Base-by-base conservation (phyloP, 2,113 vertebrate genomes). In the Channa maculata region DNA sequence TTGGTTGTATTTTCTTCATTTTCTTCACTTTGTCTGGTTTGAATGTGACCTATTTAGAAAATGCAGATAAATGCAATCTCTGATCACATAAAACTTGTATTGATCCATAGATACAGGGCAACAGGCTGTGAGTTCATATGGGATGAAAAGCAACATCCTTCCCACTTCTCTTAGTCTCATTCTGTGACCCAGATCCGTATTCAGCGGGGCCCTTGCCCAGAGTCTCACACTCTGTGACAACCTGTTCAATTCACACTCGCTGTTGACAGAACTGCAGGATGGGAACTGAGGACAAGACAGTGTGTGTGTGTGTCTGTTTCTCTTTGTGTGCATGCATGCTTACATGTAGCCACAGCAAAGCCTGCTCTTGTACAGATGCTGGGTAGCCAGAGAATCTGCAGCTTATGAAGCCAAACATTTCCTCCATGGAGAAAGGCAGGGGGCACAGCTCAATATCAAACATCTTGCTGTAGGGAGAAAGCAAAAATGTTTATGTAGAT, bases 331-430 rank as follows among this genome's bases (percentile, higher is more conserved):
- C 44, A 51, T 65, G 39, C 54, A 74, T 52, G 44, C 96, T 97
- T 92, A 99, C 98, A 86, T 99, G 98, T 65, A 99, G 95, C 98
- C 98, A 99, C 46, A 99, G 95, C 81, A 99, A 91, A 2, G 98
- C 98, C 90, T 99, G 98, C 82, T 99, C 98, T 83, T 99, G 98
- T 69, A 98, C 97, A 37, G 98, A 98, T 4, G 98, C 97, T 8
- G 98, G 96, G 80, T 98, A 98, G 46, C 98, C 98, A 8, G 97
- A 97, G 92, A 99, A 99, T 70, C 98, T 94, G 90, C 98, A 99
- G 79, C 98, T 99, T 81, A 99, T 99, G 91, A 99, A 99, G 70
- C 97, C 96, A 88, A 99, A 99, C 98, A 99, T 99, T 92, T 99
- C 98, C 86, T 99, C 98, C 98, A 99, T 96, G 79, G 98, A 99